Conservation (phyloP, 2,888 invertebrate genomes). For the Thysanoteuthis rhombus region DNA sequence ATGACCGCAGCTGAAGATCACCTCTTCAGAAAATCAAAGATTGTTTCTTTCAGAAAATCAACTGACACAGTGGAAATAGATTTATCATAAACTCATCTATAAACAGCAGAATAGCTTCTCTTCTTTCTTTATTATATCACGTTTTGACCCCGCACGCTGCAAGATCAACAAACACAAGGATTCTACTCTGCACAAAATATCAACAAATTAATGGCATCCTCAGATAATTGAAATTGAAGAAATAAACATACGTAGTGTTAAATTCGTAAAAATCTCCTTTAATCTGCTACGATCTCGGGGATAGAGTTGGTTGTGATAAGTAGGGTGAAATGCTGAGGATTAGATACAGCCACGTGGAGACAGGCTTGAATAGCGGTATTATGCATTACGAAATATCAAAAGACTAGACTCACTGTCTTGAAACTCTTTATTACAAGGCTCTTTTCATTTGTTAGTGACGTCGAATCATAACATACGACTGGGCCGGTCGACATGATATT, state of each 20-base stretch:
- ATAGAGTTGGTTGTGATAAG: background rate
- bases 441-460: background rate
- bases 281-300: background rate
- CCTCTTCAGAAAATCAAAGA: too few relatives aligned
- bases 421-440: background rate
- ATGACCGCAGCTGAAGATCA: too few relatives aligned
- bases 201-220: background rate
- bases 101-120: background rate
- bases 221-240: background rate
- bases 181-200: background rate
- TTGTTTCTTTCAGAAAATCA: background rate
- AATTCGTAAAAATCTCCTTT: background rate
- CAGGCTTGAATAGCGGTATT: background rate
- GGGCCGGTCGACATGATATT: background rate
- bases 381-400: background rate
- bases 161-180: background rate
- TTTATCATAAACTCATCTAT: background rate
- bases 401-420: background rate
- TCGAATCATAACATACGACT: background rate
- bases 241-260: background rate
- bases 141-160: background rate
- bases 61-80: background rate
- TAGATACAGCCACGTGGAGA: background rate
- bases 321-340: too few relatives aligned
- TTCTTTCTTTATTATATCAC: background rate